A percentile compares a stretch with the other conserved stretches of the same genome.
phyloP scores from a whole-genome alignment of 2,113 vertebrate species.

The Myanophis thanlyinensis region DNA sequence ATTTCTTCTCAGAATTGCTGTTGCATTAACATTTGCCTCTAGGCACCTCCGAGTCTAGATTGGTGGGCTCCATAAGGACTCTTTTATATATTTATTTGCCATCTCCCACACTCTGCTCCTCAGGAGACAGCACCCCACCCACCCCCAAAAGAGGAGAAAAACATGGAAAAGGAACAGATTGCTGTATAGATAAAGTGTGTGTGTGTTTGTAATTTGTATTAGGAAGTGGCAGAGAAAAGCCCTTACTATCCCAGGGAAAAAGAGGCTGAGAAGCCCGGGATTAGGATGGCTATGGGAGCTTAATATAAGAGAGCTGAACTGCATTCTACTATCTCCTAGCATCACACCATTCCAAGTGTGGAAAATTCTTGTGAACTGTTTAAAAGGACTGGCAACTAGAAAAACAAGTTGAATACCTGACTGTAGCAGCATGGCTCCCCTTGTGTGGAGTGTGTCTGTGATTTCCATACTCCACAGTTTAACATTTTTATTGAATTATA shows the following conservation, averaged over 20 bases:
- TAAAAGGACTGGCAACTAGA: neutral
- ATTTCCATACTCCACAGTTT: neutral
- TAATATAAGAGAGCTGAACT: no score
- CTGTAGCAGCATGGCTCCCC: neutral
- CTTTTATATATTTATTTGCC: conserved; percentile 26
- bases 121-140: neutral
- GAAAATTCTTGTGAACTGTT: neutral
- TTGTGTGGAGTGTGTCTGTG: neutral
- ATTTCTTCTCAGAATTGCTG: conserved; percentile 22
- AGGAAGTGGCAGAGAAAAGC: neutral
- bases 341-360: neutral
- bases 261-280: neutral
- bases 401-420: neutral
- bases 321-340: neutral
- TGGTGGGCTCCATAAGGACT: neutral
- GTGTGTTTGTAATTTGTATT: neutral
- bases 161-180: neutral
- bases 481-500: no score
- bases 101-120: neutral
- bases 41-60: neutral
- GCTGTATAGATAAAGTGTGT: neutral
- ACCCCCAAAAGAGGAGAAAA: neutral
- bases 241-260: neutral
- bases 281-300: neutral
- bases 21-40: neutral